Base-by-base conservation (phyloP, 2,888 invertebrate species). In the Operophtera brumata region DNA sequence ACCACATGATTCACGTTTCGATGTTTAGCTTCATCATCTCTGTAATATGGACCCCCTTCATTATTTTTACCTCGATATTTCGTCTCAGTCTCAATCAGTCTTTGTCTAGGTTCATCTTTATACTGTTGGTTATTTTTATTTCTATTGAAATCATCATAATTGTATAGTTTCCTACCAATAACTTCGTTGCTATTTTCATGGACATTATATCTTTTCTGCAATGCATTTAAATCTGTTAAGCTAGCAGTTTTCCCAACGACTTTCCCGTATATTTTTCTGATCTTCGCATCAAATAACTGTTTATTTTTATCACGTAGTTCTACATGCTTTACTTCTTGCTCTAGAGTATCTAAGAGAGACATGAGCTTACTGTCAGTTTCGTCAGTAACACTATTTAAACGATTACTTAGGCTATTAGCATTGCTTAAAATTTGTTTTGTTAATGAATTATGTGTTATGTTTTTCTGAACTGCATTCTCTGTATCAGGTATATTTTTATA, bases 221-320 rank as follows among this genome's bases (percentile, higher is more conserved):
- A 8, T 56, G 26, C 35, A 50, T 57, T 44, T 11, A 39, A 37
- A 47, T 48, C n/a, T 32, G 59, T 32, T 32, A 48, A 26, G 13
- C 54, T 47, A n/a, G 55, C 56, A 10, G 66, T 39, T 41, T 70
- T 71, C 0, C 75, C 75, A 6, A 78, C 64, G 0, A 80, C 61
- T 46, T 64, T 67, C 0, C 72, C 80, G 12, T 86, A 86, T 47
- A 87, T 82, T 71, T 80, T 80, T 49, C 78, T 71, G 12, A 86
- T 73, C 70, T 82, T 86, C 1, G 69, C 75, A 66, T 86, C 79
- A 47, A 86, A 73, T 45, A 82, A 61, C 62, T 80, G 70, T 66
- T 79, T 86, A 55, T 80, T 76, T 5, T 56, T 69, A 2, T 67
- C 71, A 51, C 70, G 67, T 11, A 84, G 56, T 48, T 84, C 70